Evolutionary conservation across 1,140 invertebrate species (phyloP).

Genomic region (Pogonomyrmex barbatus): DNA sequence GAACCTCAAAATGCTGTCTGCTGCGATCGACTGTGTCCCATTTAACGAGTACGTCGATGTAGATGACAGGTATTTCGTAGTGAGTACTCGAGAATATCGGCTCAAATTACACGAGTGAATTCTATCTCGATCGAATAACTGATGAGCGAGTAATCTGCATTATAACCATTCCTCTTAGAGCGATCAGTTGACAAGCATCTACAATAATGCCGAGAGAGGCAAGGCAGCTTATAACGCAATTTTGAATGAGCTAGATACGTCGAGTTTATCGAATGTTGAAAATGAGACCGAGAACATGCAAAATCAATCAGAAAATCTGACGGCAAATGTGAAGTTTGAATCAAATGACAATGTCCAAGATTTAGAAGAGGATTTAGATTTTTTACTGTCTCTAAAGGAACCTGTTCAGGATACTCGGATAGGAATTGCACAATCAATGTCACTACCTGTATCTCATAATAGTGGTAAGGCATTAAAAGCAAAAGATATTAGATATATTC

Average conservation of each 20-base stretch:
- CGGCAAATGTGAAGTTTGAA: background rate
- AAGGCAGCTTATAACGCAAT: constrained; percentile 62
- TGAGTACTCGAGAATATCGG: constrained; percentile 61
- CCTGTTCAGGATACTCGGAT: constrained; percentile 65
- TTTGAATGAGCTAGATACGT: constrained; percentile 17
- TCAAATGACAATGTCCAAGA: constrained; percentile 12
- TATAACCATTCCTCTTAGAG: constrained; percentile 64
- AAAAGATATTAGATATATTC: constrained; percentile 27
- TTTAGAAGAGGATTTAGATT: constrained; percentile 74
- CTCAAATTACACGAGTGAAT: background rate
- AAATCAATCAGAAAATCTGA: background rate
- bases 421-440: constrained; percentile 25
- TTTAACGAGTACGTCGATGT: constrained; percentile 74
- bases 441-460: constrained; percentile 1
- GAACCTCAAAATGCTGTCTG: constrained; percentile 74
- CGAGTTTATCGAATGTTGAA: constrained; percentile 20
- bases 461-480: constrained; percentile 59
- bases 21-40: constrained; percentile 75
- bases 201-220: constrained; percentile 72
- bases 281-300: background rate
- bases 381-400: constrained; percentile 78
- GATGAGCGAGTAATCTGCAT: constrained; percentile 26
- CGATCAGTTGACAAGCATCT: constrained; percentile 76
- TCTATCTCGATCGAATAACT: background rate
- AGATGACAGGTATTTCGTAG: constrained; percentile 75